These are phyloP conservation scores for Desmodus rotundus DNA, from an alignment of 2,113 vertebrate species.

Conservation along the genomic window DNA sequence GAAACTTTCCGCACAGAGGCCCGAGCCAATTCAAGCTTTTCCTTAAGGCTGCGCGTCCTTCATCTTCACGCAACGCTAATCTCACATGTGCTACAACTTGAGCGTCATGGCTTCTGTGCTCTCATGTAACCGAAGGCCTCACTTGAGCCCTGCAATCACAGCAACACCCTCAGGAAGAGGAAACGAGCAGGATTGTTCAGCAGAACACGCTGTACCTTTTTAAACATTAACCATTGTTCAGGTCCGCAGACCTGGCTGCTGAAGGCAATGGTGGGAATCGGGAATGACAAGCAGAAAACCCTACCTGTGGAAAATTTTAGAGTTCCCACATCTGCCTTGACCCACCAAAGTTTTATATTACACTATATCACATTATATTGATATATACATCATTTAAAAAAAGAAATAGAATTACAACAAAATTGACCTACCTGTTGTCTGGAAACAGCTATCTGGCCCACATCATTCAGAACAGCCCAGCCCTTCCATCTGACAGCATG, in stretches of 20 bases:
- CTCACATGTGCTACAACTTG: conserved; percentile 27
- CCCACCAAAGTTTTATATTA: not conserved
- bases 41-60: not conserved
- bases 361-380: not conserved
- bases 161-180: conserved; percentile 77
- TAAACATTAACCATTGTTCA: conserved; percentile 84
- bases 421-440: not conserved
- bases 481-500: not conserved
- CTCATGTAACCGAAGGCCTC: conserved; percentile 61
- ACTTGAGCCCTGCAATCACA: conserved; percentile 68
- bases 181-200: conserved; percentile 75
- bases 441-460: not conserved
- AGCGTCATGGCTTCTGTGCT: conserved; percentile 48
- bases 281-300: conserved; percentile 65
- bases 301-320: conserved; percentile 65
- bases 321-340: not conserved
- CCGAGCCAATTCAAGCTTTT: not conserved
- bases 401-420: conserved; percentile 1
- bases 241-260: conserved; percentile 76
- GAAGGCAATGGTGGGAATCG: conserved; percentile 68
- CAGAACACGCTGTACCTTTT: conserved; percentile 79
- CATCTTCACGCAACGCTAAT: conserved; percentile 33
- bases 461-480: not conserved
- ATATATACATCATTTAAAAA: not conserved
- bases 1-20: not conserved